Base-by-base conservation (phyloP, 2,113 vertebrate species). In the Protomyctophum bolini region DNA sequence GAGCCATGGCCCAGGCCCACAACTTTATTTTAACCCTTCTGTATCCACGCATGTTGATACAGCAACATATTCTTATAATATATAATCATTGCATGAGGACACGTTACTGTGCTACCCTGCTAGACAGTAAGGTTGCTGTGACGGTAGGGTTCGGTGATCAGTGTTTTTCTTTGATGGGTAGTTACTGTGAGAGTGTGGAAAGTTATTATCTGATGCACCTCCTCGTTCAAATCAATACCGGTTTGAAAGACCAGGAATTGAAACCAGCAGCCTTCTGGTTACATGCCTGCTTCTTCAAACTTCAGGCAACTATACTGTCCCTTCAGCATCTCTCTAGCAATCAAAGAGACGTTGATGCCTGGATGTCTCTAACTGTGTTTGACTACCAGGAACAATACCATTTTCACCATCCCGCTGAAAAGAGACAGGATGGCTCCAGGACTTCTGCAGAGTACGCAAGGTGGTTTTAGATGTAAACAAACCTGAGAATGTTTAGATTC, bases 21-120 rank as follows among this genome's bases (percentile, higher is more conserved):
- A n/a, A 33, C 33, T 33, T 78, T 50, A 70, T 68, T 77, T 73
- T 66, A 75, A 75, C 54, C 45, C 8, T n/a, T 64, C 66, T 48
- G 15, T 52, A 54, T 47, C 14, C 66, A 67, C 33, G 4, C 33
- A 41, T 41, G 33, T 41, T 41, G 33, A 41, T 41, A 41, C 3
- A 41, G 33, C 33, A 41, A 4, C 33, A 1, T 41, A 41, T 41
- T 41, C 33, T 41, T 41, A 6, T 41, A 6, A 41, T 41, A 41
- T 41, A 33, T n/a, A n/a, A n/a, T n/a, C n/a, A n/a, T 41, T 41
- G 33, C 33, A 41, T 41, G 33, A 41, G 33, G 33, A 41, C 33
- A 41, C 5, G 33, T 41, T 41, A 41, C 33, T 41, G 21, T 21
- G 3, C 33, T 41, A 41, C 33, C 33, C 33, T 41, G 33, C 33